Evolutionary conservation across 53 echinoderm and acorn worm species (phyloP).

Genomic region (Holothuria leucospilota): DNA sequence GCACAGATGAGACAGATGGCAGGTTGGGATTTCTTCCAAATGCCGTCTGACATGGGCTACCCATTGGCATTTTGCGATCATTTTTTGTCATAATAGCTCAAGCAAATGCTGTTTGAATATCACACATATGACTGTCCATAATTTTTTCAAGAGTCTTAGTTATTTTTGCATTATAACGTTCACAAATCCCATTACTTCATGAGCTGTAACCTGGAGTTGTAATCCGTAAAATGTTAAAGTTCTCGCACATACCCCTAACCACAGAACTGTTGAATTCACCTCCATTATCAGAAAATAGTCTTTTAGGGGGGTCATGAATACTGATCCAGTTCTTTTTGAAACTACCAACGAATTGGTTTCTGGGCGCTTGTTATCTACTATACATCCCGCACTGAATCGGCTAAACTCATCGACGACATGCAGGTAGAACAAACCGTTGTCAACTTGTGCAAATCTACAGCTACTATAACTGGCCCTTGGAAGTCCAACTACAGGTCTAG

Average conservation of each 20-base stretch:
- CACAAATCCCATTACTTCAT: slow-evolving; percentile 36
- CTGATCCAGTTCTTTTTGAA: slow-evolving; percentile 61
- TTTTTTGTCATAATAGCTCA: slow-evolving; percentile 35
- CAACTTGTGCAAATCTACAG: slow-evolving; percentile 52
- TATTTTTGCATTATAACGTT: background rate
- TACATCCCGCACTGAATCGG: slow-evolving; percentile 48
- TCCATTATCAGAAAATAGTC: slow-evolving; percentile 41
- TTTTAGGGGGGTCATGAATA: slow-evolving; percentile 50
- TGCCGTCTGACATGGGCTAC: slow-evolving; percentile 46
- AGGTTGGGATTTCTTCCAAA: no score
- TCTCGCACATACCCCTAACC: slow-evolving; percentile 31
- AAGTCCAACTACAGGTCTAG: slow-evolving; percentile 33
- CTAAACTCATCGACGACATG: slow-evolving; percentile 63
- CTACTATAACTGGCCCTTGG: slow-evolving; percentile 49
- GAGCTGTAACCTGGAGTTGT: slow-evolving; percentile 34
- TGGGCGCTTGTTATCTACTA: slow-evolving; percentile 38
- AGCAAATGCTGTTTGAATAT: background rate
- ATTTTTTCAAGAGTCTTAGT: slow-evolving; percentile 13
- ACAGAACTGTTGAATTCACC: slow-evolving; percentile 49
- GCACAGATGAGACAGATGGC: no score
- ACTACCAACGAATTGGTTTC: slow-evolving; percentile 43
- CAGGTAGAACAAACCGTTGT: slow-evolving; percentile 40
- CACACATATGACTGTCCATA: slow-evolving; percentile 38
- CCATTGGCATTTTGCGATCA: slow-evolving; percentile 38
- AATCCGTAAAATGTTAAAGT: background rate